phyloP scores from a whole-genome alignment of 2,113 vertebrate species.

The Engraulis encrasicolus region DNA sequence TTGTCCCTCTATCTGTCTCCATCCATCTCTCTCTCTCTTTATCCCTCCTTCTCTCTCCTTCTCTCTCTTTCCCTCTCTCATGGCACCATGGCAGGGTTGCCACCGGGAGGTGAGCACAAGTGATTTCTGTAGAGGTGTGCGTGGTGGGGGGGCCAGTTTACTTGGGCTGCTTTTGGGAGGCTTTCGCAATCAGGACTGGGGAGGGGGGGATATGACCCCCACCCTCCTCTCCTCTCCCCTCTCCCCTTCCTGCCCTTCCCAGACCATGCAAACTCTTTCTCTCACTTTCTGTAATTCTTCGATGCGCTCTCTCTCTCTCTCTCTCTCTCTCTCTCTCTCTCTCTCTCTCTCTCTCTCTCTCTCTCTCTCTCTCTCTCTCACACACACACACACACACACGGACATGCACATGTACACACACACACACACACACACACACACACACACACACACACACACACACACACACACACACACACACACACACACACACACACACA shows the following conservation, averaged over 20 bases:
- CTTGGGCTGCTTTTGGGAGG: conserved; percentile 49
- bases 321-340: neutral
- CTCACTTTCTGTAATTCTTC: neutral
- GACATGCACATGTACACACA: neutral
- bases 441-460: too few species aligned
- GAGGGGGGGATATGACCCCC: conserved; percentile 76
- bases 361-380: neutral
- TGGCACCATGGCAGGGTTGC: conserved; percentile 51
- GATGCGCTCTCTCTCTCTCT: neutral
- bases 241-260: conserved; percentile 56
- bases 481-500: too few species aligned
- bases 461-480: too few species aligned
- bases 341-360: neutral
- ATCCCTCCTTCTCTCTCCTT: neutral
- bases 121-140: conserved; percentile 93
- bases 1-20: neutral
- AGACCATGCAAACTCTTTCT: neutral
- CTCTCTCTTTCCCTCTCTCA: conserved; percentile 44
- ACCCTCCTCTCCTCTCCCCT: conserved; percentile 51
- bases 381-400: neutral
- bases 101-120: conserved; percentile 79
- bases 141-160: conserved; percentile 80
- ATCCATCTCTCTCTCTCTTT: neutral
- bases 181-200: conserved; percentile 87
- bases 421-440: too few species aligned